Percentiles rank a stretch among this genome's conserved stretches.
Conservation (phyloP, 1,140 invertebrate species). For the Brachionus rotundiformis region DNA sequence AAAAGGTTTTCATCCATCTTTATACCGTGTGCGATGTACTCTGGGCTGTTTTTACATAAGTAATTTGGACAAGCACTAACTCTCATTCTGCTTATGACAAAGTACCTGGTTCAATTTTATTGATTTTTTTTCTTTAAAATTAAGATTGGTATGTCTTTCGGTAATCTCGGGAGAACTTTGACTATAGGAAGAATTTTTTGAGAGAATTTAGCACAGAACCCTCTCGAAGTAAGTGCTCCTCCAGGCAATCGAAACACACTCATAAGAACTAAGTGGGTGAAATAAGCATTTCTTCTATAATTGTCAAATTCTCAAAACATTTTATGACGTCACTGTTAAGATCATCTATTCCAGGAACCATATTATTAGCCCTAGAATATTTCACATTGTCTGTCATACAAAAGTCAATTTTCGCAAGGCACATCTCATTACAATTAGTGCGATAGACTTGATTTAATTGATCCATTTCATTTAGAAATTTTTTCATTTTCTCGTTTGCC, state of each 20-base stretch:
- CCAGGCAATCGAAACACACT: background rate
- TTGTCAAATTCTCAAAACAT: background rate
- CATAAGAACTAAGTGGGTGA: background rate
- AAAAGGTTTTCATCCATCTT: background rate
- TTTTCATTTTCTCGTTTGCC: background rate
- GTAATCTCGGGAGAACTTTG: background rate
- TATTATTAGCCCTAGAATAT: slow-evolving; percentile 10
- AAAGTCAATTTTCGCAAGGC: background rate
- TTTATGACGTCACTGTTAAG: background rate
- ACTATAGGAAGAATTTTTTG: background rate
- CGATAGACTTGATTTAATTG: background rate
- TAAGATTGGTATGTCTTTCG: background rate
- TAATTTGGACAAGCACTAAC: background rate
- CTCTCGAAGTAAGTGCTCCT: background rate
- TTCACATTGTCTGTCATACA: background rate
- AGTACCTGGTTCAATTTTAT: background rate
- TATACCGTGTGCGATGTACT: background rate
- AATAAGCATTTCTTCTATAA: slow-evolving; percentile 9
- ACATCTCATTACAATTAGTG: background rate
- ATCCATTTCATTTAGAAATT: background rate
- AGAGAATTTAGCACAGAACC: background rate
- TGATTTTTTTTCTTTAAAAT: background rate
- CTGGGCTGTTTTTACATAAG: background rate
- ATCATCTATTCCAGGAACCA: background rate
- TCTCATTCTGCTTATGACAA: background rate